Evolutionary conservation across 2,797 vertebrate genomes (phyloP), one percentile per base, ranked within the genome.

Genomic region (Protonibea diacanthus): DNA sequence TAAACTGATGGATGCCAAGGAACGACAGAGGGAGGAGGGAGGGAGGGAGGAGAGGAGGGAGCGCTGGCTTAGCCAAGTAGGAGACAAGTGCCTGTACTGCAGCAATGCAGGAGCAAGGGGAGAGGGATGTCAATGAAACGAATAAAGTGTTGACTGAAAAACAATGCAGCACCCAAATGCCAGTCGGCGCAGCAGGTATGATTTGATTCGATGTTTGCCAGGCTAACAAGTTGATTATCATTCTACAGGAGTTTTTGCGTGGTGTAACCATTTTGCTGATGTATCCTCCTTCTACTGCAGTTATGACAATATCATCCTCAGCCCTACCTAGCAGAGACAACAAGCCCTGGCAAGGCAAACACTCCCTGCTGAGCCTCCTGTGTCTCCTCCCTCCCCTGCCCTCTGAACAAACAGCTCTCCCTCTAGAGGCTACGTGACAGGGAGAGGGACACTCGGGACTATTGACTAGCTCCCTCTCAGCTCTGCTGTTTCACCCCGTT

Each of bases 1-100:
- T 83, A 82, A 90, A 89, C 84, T 73, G 88, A 92, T 68, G 80
- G 74, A 91, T 92, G 90, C 91, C 88, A 87, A 82, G 63, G 61
- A 81, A 61, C 21, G 17, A 82, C 79, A 77, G 73, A 63, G 81
- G 27, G 74, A 78, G 65, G 60, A 52, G 27, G 63, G 51, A 47
- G 56, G 57, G 25, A 25, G 25, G 25, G 18, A 3, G 23, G 49
- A 40, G 47, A 71, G 55, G 60, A 69, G 66, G 40, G 57, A 66
- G 56, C 3, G 49, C 63, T 59, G 51, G 71, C 64, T 67, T 64
- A 47, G 76, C 75, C 75, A 78, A 85, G 81, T 23, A 67, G 73
- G 71, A 85, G 82, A 85, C 78, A 76, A 91, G 83, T 69, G 78
- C 33, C 75, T 74, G 70, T 88, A 79, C 89, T 91, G 91, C 91